Percentiles rank a stretch among this genome's conserved stretches.
These are phyloP conservation scores for Diplodus puntazzo DNA, from an alignment of 2,797 vertebrate species.

Conservation along the genomic window DNA sequence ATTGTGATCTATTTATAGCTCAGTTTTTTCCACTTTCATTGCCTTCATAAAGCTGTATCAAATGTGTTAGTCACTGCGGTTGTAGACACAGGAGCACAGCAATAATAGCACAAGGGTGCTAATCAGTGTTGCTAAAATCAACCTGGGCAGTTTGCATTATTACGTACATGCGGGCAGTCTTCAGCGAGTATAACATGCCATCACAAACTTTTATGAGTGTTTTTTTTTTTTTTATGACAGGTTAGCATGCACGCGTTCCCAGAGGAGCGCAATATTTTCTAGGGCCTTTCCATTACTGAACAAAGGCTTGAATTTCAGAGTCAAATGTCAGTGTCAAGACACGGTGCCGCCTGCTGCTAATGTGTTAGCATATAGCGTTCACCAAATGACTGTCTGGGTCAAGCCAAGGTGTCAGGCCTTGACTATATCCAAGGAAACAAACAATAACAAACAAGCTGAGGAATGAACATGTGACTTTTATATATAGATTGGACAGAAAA, in stretches of 20 bases:
- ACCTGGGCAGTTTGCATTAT: conserved; percentile 47
- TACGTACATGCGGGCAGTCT: conserved; percentile 4
- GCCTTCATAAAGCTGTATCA: conserved; percentile 62
- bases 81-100: conserved; percentile 36
- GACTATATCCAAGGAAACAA: conserved; percentile 77
- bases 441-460: conserved; percentile 70
- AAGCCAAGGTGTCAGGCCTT: conserved; percentile 61
- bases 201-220: conserved; percentile 21
- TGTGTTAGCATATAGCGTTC: conserved; percentile 73
- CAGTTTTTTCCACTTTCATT: conserved; percentile 63
- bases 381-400: conserved; percentile 73
- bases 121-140: conserved; percentile 63
- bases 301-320: conserved; percentile 68
- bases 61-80: conserved; percentile 49
- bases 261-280: conserved; percentile 15
- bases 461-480: conserved; percentile 51
- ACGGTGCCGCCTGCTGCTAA: conserved; percentile 73
- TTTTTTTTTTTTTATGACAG: conserved; percentile 2
- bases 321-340: conserved; percentile 74
- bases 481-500: conserved; percentile 24
- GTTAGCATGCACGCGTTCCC: conserved; percentile 21
- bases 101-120: conserved; percentile 63
- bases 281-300: conserved; percentile 54
- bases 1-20: conserved; percentile 70
- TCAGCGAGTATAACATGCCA: conserved; percentile 23